Evolutionary conservation across 2,888 invertebrate species (phyloP), one percentile per base, ranked within the genome.

Genomic region (Callinectes sapidus): DNA sequence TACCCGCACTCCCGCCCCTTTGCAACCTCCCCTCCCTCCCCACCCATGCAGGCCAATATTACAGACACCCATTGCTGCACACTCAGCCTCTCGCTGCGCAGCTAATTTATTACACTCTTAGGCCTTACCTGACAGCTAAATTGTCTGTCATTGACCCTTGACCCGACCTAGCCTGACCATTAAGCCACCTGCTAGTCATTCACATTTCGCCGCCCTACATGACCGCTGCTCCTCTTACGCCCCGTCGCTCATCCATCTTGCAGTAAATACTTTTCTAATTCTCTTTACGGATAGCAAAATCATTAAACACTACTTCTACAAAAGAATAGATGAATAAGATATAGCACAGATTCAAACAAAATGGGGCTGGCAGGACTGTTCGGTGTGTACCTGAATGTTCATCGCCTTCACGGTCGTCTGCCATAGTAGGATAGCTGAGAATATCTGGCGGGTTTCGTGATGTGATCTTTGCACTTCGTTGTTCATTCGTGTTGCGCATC

Each of bases 81-180:
- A 48, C 14, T n/a, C 48, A 87, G 32, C 23, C 87, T 28, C 88
- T 88, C 61, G 55, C 88, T 2, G 54, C 35, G 28, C 28, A 35
- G 54, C 55, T 55, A 55, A 88, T 88, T 55, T 88, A 88, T 88
- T 28, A 48, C 88, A 8, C 88, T 88, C 55, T 55, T 88, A 88
- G 88, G 55, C 88, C 88, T 88, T 8, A 32, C 55, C 55, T 88
- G 61, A 88, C 55, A 55, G 88, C 88, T 88, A 55, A 88, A 88
- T 55, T 88, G 88, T 88, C 54, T 88, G 55, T 88, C 88, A 55
- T 55, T 88, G 88, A 88, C 88, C 88, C 35, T 55, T 88, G 88
- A 88, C 55, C 88, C 32, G 28, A 54, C 32, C 88, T 55, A 54
- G 28, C 61, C 18, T 71, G 71, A n/a, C 23, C 71, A 71, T 71